Conservation (phyloP, 2,888 invertebrate genomes). For the Cryptus viduatorius region DNA sequence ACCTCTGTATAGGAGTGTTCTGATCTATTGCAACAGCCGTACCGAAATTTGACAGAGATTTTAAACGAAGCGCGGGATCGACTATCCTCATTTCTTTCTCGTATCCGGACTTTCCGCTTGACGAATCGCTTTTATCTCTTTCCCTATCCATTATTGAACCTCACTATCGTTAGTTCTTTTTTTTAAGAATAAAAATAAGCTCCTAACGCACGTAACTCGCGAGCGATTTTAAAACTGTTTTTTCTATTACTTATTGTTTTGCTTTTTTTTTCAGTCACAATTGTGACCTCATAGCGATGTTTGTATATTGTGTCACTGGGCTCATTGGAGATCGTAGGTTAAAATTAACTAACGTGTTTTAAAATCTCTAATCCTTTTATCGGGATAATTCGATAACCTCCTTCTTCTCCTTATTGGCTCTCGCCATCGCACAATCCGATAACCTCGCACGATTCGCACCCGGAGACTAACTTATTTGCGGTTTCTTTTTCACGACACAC, state of each 20-base stretch:
- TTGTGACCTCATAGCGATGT: background rate
- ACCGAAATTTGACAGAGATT: conserved; percentile 89
- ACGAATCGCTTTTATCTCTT: conserved; percentile 70
- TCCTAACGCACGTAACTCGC: background rate
- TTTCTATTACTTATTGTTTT: too few relatives aligned
- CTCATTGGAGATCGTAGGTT: background rate
- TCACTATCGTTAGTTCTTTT: background rate
- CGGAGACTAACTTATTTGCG: background rate
- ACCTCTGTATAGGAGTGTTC: conserved; percentile 92
- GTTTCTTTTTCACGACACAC: background rate
- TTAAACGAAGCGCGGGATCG: conserved; percentile 90
- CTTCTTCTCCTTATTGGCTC: background rate
- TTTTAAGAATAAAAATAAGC: background rate
- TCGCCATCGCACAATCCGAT: too few relatives aligned
- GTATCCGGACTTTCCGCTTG: conserved; percentile 69
- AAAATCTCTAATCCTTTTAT: background rate
- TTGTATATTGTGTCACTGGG: background rate
- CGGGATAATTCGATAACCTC: conserved; percentile 15
- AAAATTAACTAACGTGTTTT: background rate
- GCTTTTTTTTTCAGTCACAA: too few relatives aligned
- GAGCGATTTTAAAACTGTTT: too few relatives aligned
- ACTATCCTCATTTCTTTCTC: conserved; percentile 84
- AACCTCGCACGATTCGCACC: too few relatives aligned
- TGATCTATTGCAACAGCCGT: conserved; percentile 91
- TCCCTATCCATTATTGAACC: conserved; percentile 71